These are phyloP conservation scores for Saxicola maurus DNA, from an alignment of 2,797 vertebrate species.

Conservation along the genomic window DNA sequence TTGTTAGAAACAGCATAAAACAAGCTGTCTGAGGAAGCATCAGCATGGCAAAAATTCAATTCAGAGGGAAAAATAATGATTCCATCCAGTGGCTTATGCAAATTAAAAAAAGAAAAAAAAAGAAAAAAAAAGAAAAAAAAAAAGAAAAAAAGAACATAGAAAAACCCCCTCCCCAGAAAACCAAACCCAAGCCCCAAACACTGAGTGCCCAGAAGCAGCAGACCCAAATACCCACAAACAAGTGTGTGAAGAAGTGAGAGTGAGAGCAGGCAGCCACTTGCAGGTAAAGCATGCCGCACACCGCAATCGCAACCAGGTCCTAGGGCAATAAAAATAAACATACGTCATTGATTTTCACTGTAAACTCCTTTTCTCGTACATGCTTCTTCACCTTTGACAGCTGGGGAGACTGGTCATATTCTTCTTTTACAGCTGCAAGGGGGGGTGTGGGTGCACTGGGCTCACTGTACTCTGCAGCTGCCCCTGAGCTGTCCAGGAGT, in stretches of 20 bases:
- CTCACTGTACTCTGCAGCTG: slow-evolving; percentile 72
- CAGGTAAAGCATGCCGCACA: slow-evolving; percentile 82
- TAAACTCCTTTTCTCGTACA: slow-evolving; percentile 99
- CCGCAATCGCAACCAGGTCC: slow-evolving; percentile 83
- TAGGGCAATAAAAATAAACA: slow-evolving; percentile 94
- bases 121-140: background rate
- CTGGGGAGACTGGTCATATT: slow-evolving; percentile 88
- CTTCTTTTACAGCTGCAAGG: slow-evolving; percentile 78
- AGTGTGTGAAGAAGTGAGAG: slow-evolving; percentile 74
- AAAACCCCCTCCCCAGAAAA: background rate
- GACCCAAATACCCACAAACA: slow-evolving; percentile 68
- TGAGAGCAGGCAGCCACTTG: slow-evolving; percentile 81
- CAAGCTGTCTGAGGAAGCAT: slow-evolving; percentile 49
- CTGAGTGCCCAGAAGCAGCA: slow-evolving; percentile 65
- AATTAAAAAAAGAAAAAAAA: background rate
- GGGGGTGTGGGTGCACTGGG: slow-evolving; percentile 54
- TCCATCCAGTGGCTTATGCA: slow-evolving; percentile 47
- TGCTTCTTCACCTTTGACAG: slow-evolving; percentile 99
- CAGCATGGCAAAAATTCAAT: slow-evolving; percentile 35
- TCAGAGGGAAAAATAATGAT: slow-evolving; percentile 23
- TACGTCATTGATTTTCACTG: slow-evolving; percentile 99
- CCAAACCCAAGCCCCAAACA: slow-evolving; percentile 7
- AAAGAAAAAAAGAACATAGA: background rate
- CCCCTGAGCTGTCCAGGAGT: slow-evolving; percentile 85
- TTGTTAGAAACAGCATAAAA: slow-evolving; percentile 46